These are phyloP conservation scores for Hydrolagus colliei DNA, from an alignment of 2,797 vertebrate species.

Conservation along the genomic window DNA sequence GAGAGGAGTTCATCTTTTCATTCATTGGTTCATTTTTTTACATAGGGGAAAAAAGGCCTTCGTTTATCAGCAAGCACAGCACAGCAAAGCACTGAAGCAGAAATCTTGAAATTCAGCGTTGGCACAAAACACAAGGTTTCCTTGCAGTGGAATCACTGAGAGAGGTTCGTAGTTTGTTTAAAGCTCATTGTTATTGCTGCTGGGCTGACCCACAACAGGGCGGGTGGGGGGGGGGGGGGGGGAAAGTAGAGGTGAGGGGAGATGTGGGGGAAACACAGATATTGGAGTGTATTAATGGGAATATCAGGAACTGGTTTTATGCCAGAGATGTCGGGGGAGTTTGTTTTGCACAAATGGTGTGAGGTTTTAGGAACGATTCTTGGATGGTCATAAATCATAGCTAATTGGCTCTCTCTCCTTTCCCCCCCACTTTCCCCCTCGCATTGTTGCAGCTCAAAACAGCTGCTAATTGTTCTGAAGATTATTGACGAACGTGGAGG, in stretches of 20 bases:
- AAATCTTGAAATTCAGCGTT: no score
- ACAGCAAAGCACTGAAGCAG: no score
- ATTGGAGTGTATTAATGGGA: background rate
- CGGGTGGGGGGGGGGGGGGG: background rate
- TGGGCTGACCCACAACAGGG: no score
- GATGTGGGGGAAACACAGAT: background rate
- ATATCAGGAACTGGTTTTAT: background rate
- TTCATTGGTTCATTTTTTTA: no score
- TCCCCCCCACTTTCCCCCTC: background rate
- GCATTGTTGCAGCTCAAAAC: slow-evolving; percentile 16
- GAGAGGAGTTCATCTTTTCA: no score
- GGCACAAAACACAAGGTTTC: no score
- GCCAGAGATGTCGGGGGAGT: background rate
- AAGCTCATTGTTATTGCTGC: no score
- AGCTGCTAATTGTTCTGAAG: slow-evolving; percentile 9
- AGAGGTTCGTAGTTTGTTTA: no score
- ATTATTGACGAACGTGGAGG: background rate
- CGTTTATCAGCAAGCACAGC: no score
- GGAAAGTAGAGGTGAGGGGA: background rate
- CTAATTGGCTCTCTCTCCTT: slow-evolving; percentile 16
- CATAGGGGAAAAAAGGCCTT: no score
- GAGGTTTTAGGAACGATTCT: slow-evolving; percentile 1
- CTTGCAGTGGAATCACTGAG: no score
- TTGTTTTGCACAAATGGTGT: background rate
- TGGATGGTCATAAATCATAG: background rate